These are phyloP conservation scores for Kryptopterus vitreolus DNA, from an alignment of 2,797 vertebrate genomes.

Conservation along the genomic window DNA sequence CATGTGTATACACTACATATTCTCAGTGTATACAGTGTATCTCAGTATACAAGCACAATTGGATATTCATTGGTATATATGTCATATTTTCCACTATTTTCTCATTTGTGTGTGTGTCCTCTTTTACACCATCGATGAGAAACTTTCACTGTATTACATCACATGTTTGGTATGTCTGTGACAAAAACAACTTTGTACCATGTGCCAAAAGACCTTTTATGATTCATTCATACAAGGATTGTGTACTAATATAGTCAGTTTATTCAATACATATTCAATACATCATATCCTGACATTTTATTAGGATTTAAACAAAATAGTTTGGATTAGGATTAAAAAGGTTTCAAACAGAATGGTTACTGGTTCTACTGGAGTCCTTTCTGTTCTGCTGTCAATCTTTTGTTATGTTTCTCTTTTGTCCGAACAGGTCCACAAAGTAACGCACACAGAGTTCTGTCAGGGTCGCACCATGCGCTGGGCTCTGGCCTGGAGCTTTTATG, in stretches of 20 bases:
- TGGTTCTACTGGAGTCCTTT: background rate
- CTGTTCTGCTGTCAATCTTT: conserved; percentile 23
- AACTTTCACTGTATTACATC: no score
- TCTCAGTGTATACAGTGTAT: background rate
- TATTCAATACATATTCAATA: conserved; percentile 1
- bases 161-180: no score
- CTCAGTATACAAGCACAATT: background rate
- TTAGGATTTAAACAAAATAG: background rate
- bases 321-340: no score
- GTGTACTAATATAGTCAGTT: background rate
- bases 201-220: no score
- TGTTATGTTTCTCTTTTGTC: conserved; percentile 2
- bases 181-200: no score
- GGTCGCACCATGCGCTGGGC: conserved; percentile 98
- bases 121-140: no score
- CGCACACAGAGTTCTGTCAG: conserved; percentile 96
- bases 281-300: background rate
- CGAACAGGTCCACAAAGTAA: conserved; percentile 89
- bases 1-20: background rate
- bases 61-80: no score
- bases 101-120: no score
- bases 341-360: background rate
- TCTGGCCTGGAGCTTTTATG: conserved; percentile 97
- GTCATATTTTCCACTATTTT: no score
- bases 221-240: no score